Evolutionary conservation across 2,888 invertebrate species (phyloP).

Genomic region (Hirtodrosophila cameraria): DNA sequence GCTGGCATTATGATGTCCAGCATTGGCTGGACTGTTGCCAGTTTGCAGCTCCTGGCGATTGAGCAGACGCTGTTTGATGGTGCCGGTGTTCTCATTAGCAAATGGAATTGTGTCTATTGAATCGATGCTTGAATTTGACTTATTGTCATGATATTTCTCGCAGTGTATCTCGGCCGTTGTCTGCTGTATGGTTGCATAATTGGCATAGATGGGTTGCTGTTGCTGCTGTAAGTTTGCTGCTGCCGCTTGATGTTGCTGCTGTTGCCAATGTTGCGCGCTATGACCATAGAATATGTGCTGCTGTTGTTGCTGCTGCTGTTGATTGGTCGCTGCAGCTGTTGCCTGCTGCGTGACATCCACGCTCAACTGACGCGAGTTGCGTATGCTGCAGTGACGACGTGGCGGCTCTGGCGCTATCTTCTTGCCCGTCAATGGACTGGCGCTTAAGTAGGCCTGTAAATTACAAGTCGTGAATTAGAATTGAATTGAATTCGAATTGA

Average conservation of each 20-base stretch:
- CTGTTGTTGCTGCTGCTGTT: constrained; percentile 37
- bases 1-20: constrained; percentile 84
- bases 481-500: neutral
- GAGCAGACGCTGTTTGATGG: constrained; percentile 93
- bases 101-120: constrained; percentile 96
- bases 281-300: constrained; percentile 67
- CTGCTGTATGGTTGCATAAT: constrained; percentile 85
- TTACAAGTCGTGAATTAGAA: neutral
- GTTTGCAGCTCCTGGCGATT: constrained; percentile 84
- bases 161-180: constrained; percentile 87
- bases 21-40: constrained; percentile 76
- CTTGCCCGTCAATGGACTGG: constrained; percentile 90
- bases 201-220: constrained; percentile 83
- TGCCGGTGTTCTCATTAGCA: constrained; percentile 99
- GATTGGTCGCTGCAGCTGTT: constrained; percentile 44
- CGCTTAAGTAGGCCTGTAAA: constrained; percentile 85
- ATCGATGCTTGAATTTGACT: constrained; percentile 97
- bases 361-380: constrained; percentile 80
- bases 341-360: constrained; percentile 35
- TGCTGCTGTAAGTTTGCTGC: constrained; percentile 54
- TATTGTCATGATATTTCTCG: constrained; percentile 84
- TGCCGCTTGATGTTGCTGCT: constrained; percentile 49
- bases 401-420: constrained; percentile 93
- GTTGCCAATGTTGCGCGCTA: constrained; percentile 65
- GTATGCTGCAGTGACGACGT: constrained; percentile 87